Evolutionary conservation across 2,888 invertebrate genomes (phyloP), one percentile per base, ranked within the genome.

Genomic region (Odontocolon sp.): DNA sequence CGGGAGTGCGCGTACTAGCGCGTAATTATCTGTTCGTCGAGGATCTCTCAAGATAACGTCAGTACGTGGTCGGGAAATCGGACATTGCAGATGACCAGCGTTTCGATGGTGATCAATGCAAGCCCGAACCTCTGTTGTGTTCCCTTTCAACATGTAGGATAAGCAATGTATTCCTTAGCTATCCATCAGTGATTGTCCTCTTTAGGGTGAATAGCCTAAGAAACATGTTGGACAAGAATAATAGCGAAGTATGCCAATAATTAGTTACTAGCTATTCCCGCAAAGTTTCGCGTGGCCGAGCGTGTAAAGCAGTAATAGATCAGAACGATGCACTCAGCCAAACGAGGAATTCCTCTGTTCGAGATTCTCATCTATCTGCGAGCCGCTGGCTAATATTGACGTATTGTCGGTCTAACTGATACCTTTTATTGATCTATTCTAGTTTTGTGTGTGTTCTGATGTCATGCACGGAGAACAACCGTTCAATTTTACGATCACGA

Each of bases 1-100:
- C n/a, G 40, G n/a, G 57, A 50, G 8, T 31, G 16, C 6, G 9
- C 21, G 26, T n/a, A 54, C n/a, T 38, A 36, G 16, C 50, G 45
- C 63, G 76, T 76, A 73, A 78, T 80, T 78, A 73, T 73, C 70
- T 38, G 66, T 76, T 80, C 57, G 67, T 66, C 72, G 54, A 36
- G 38, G 23, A 72, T 68, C 33, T 63, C 61, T 61, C 59, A 8
- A 52, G 75, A 78, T 76, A 78, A 73, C 70, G 59, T 80, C 73
- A 16, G 72, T 57, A 54, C 66, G 61, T 33, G 67, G 33, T 71
- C 47, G 42, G 63, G 50, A 40, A 57, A 69, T 68, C 57, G 50
- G 28, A 42, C 59, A 56, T 42, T 69, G n/a, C n/a, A n/a, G 71
- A 74, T 42, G 38, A 72, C 64, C 21, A 36, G 64, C 9, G 63